phyloP scores from a whole-genome alignment of 2,797 vertebrate species.

The Menidia menidia region DNA sequence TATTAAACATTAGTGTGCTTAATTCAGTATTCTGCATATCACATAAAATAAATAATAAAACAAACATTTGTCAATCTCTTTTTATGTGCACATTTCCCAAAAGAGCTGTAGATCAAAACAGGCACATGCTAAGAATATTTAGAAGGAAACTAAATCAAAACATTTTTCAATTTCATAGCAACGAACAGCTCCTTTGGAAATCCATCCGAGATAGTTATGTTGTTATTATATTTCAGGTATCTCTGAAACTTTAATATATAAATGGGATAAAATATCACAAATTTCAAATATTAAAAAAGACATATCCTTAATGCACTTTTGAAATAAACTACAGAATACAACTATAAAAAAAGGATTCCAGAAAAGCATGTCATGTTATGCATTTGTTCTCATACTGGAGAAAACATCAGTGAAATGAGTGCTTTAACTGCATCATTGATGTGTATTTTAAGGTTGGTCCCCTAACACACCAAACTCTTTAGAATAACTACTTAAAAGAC shows the following conservation, averaged over 20 bases:
- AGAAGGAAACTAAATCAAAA: background rate
- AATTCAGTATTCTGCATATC: no score
- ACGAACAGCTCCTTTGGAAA: no score
- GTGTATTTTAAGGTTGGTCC: conserved; percentile 15
- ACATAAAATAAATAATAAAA: no score
- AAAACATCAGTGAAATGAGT: conserved; percentile 8
- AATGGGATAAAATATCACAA: background rate
- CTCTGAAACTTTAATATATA: background rate
- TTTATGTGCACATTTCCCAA: no score
- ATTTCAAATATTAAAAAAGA: conserved; percentile 21
- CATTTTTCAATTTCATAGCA: no score
- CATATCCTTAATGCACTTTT: conserved; percentile 15
- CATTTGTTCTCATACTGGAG: conserved; percentile 24
- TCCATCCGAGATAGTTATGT: no score
- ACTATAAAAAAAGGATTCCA: background rate
- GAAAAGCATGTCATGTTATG: conserved; percentile 7
- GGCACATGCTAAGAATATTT: no score
- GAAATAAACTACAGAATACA: conserved; percentile 13
- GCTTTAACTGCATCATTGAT: conserved; percentile 38
- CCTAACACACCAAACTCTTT: background rate
- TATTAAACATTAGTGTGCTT: no score
- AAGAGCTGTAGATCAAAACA: no score
- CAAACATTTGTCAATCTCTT: no score
- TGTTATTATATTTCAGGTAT: background rate
- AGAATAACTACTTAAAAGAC: background rate